These are phyloP conservation scores for Hydrotaea diabolus DNA, from an alignment of 2,888 invertebrate genomes.

Conservation along the genomic window DNA sequence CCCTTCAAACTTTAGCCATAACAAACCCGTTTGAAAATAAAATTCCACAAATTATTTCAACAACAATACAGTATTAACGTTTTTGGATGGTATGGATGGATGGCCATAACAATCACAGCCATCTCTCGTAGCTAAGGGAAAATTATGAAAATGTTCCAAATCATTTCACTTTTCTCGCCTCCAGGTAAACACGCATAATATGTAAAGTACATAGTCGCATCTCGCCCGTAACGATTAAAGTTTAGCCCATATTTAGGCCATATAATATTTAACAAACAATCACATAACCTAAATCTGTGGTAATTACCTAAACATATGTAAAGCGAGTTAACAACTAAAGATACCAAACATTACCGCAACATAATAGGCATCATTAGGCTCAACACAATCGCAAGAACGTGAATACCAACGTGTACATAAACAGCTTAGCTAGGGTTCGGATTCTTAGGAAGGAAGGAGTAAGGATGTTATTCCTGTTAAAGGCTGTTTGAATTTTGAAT, in stretches of 20 bases:
- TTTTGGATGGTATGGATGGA: too few species aligned
- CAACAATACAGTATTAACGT: too few species aligned
- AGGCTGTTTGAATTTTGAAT: background rate
- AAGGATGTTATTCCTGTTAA: background rate
- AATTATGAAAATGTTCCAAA: constrained; percentile 20
- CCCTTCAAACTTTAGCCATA: background rate
- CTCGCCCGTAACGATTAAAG: constrained; percentile 14
- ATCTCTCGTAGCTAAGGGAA: background rate
- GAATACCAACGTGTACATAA: too few species aligned
- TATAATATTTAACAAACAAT: constrained; percentile 35
- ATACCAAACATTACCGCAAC: constrained; percentile 40
- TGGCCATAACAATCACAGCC: too few species aligned
- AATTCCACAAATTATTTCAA: background rate
- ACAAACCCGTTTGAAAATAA: background rate
- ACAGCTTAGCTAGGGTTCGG: background rate
- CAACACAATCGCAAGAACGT: constrained; percentile 11
- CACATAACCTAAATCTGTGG: constrained; percentile 25
- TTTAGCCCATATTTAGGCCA: constrained; percentile 14
- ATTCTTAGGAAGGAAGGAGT: too few species aligned
- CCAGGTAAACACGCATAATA: background rate
- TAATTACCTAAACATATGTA: constrained; percentile 39
- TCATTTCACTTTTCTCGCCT: constrained; percentile 10
- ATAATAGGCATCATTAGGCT: constrained; percentile 56
- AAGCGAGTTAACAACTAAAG: constrained; percentile 38
- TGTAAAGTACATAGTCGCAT: background rate